Evolutionary conservation across 2,113 vertebrate species (phyloP).

Genomic region (Camelus dromedarius): DNA sequence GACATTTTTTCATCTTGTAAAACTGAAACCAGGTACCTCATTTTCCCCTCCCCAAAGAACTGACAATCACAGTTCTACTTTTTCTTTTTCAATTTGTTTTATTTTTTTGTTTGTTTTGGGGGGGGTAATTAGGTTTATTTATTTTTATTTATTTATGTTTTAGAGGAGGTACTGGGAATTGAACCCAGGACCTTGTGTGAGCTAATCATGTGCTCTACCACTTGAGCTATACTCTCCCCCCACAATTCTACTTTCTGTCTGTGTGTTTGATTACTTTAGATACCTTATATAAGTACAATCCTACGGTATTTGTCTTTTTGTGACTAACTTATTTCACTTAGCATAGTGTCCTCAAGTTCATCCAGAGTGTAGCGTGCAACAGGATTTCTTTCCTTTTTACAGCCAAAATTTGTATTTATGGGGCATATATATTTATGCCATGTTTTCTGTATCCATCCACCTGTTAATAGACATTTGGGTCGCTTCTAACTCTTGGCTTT

Average conservation of each 20-base stretch:
- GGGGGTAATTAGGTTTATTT: no score
- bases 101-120: no score
- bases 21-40: not conserved
- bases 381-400: not conserved
- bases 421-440: no score
- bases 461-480: not conserved
- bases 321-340: not conserved
- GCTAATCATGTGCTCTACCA: no score
- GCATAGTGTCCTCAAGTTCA: not conserved
- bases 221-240: no score
- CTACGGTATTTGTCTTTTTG: not conserved
- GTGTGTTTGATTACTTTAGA: not conserved
- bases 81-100: not conserved
- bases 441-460: not conserved
- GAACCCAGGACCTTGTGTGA: no score
- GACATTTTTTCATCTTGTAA: not conserved
- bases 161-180: no score
- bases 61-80: not conserved
- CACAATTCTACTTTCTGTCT: not conserved
- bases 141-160: no score
- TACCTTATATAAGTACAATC: not conserved
- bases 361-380: not conserved
- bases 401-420: not conserved
- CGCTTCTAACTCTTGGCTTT: not conserved
- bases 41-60: not conserved